phyloP scores from a whole-genome alignment of 2,113 vertebrate genomes.

The Pachycephala philippinensis region DNA sequence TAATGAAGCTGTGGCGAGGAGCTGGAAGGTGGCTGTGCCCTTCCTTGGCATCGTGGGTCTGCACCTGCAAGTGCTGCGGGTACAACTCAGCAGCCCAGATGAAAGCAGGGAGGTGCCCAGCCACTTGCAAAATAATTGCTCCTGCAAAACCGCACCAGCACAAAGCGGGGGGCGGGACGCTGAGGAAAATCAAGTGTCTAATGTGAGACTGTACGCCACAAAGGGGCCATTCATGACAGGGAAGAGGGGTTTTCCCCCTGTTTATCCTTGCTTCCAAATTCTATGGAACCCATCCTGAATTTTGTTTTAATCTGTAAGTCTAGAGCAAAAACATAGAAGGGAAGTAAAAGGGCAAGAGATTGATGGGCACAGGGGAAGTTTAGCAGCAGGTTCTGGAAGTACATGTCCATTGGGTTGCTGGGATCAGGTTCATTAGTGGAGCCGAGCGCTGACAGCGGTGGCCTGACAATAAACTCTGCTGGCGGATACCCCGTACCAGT shows the following conservation, averaged over 20 bases:
- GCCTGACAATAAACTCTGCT: neutral
- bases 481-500: neutral
- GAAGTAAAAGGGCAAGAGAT: neutral
- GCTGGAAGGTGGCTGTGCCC: neutral
- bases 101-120: neutral
- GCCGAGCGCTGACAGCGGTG: fast-evolving
- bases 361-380: neutral
- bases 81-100: neutral
- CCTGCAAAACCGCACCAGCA: neutral
- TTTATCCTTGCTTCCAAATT: neutral
- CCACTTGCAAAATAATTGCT: slow-evolving; percentile 23
- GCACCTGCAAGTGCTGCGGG: neutral
- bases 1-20: neutral
- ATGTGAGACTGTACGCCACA: neutral
- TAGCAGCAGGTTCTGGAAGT: neutral
- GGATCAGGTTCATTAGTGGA: neutral
- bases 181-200: slow-evolving; percentile 1
- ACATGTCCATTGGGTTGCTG: neutral
- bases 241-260: neutral
- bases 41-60: neutral
- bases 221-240: neutral
- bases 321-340: neutral
- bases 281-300: neutral
- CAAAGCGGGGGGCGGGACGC: neutral
- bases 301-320: neutral